Conservation (phyloP, 2,113 vertebrate genomes). For the Atherinomorus stipes region DNA sequence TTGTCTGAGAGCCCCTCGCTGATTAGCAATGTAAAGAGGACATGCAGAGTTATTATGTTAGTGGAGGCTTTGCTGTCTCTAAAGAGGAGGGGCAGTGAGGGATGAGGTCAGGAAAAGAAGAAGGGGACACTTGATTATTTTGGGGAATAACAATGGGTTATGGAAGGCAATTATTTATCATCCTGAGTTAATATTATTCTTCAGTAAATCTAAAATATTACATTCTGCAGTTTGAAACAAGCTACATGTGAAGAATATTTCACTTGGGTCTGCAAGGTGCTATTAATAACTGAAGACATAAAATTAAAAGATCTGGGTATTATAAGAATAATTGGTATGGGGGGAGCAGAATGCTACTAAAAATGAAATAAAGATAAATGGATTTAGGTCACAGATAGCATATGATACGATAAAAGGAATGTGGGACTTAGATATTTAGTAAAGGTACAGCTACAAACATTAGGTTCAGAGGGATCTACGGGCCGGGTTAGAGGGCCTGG, state of each 20-base stretch:
- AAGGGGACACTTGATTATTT: neutral
- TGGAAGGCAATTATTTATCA: neutral
- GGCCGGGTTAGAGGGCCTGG: conserved; percentile 67
- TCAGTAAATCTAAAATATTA: neutral
- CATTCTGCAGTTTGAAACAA: neutral
- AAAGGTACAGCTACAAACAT: conserved; percentile 18
- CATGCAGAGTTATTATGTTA: conserved; percentile 53
- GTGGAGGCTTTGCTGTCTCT: conserved; percentile 28
- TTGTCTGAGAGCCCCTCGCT: conserved; percentile 74
- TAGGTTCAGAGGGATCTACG: conserved; percentile 42
- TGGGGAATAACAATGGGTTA: neutral
- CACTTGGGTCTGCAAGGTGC: conserved; percentile 11
- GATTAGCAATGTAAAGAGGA: conserved; percentile 53
- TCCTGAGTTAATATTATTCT: conserved; percentile 7
- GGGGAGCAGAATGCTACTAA: neutral
- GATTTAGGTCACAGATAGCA: conserved; percentile 13
- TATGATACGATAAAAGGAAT: neutral
- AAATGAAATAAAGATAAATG: conserved; percentile 24
- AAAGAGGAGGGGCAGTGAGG: conserved; percentile 10
- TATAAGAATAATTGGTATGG: neutral
- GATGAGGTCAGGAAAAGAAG: conserved; percentile 2
- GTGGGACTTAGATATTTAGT: conserved; percentile 34
- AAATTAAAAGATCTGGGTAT: neutral
- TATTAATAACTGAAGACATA: neutral
- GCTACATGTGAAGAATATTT: conserved; percentile 11